Evolutionary conservation across 2,797 vertebrate genomes (phyloP), one percentile per base, ranked within the genome.

Genomic region (Bradypus variegatus): DNA sequence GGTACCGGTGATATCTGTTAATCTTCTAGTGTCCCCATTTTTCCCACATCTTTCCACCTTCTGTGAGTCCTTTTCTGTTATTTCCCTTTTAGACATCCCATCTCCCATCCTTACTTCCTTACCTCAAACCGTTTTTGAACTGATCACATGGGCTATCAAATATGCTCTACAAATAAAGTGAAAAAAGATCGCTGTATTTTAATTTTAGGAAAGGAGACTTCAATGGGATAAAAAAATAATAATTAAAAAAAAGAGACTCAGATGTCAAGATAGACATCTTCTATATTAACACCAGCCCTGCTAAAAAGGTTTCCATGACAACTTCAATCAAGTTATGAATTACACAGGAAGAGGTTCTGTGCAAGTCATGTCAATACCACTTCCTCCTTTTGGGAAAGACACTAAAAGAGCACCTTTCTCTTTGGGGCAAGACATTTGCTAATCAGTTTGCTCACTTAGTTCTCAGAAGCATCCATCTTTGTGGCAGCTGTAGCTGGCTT

Each of bases 291-390:
- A 87, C 27, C 36, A 65, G 60, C 19, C 80, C 76, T 50, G 53
- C 64, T 87, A 33, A 48, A 73, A 92, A 77, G 41, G 27, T 85
- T 80, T 95, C n/a, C 23, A 0, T 94, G 84, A 86, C 87, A 85
- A 65, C 62, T 62, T 91, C 48, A 62, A 27, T 91, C 18, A 88
- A 85, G 64, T 94, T 94, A 48, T 91, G 90, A 91, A 41, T 72
- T 13, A 69, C 90, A 21, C 45, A 69, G 86, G 88, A 88, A 77
- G 5, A 86, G 60, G 27, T 89, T 93, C 77, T 65, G 13, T 83
- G 62, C 33, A 5, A 3, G 31, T 23, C 79, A 67, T 58, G 21
- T 67, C 60, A 55, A 6, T 69, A 82, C n/a, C 50, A 3, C 62
- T 33, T 8, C 64, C 45, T 78, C 65, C 25, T 65, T 72, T 53